Evolutionary conservation across 2,797 vertebrate species (phyloP).

Genomic region (Threskiornis aethiopicus): DNA sequence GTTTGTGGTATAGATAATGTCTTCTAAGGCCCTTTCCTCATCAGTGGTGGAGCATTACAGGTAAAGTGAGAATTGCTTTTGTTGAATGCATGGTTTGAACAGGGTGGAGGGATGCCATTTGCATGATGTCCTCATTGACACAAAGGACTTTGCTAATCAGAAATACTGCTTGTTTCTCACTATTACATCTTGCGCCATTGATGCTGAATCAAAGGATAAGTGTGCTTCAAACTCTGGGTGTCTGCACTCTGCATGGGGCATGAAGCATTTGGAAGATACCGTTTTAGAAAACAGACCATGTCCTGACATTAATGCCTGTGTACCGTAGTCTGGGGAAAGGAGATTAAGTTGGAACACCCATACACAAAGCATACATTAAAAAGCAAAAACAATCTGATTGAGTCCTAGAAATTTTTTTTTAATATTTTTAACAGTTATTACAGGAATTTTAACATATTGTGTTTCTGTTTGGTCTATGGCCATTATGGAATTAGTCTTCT

Average conservation of each 20-base stretch:
- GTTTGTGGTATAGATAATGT: constrained; percentile 94
- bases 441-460: background rate
- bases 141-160: constrained; percentile 66
- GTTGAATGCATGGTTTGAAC: constrained; percentile 75
- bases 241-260: constrained; percentile 62
- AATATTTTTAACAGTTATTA: constrained; percentile 31
- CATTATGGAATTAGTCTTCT: background rate
- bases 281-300: constrained; percentile 56
- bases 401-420: background rate
- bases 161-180: constrained; percentile 66
- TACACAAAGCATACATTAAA: background rate
- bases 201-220: constrained; percentile 31
- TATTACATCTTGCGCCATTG: constrained; percentile 42
- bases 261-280: background rate
- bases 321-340: background rate
- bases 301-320: background rate
- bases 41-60: constrained; percentile 82
- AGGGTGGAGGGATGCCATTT: constrained; percentile 69
- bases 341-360: background rate
- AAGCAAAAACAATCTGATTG: background rate
- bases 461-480: background rate
- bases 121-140: constrained; percentile 71
- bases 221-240: constrained; percentile 22
- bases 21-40: constrained; percentile 86
- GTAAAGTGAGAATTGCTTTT: constrained; percentile 81